Conservation (phyloP, 35 echinoderm and acorn worm species). For the Eucidaris tribuloides region DNA sequence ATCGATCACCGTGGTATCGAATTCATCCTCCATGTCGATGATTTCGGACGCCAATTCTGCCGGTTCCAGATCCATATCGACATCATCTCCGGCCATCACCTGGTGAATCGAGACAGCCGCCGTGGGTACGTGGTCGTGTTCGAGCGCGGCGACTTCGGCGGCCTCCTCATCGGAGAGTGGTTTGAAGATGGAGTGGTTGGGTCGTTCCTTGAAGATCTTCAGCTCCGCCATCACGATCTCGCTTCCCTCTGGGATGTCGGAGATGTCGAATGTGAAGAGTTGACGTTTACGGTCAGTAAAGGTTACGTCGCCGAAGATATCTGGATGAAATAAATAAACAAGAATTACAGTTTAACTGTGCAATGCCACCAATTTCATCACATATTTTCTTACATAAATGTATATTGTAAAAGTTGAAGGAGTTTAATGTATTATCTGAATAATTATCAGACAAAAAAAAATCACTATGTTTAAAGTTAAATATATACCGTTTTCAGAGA, state of each 20-base stretch:
- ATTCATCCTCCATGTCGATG: neutral
- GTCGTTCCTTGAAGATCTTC: constrained; percentile 80
- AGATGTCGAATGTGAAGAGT: constrained; percentile 66
- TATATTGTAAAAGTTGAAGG: too few species aligned
- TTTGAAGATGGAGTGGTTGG: constrained; percentile 74
- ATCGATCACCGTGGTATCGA: constrained; percentile 10
- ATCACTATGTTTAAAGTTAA: too few species aligned
- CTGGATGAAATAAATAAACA: constrained; percentile 46
- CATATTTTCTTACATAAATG: too few species aligned
- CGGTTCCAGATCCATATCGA: neutral
- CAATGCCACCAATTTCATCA: neutral
- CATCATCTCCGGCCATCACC: neutral
- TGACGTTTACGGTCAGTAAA: constrained; percentile 46
- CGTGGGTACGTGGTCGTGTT: constrained; percentile 25
- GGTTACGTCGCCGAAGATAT: constrained; percentile 55
- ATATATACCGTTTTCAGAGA: neutral
- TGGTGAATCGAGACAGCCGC: constrained; percentile 73
- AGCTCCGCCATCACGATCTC: constrained; percentile 88
- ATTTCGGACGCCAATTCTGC: neutral
- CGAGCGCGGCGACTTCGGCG: neutral
- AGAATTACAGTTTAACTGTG: neutral
- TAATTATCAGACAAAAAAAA: too few species aligned
- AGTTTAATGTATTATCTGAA: too few species aligned
- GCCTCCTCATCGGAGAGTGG: neutral
- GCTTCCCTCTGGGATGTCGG: constrained; percentile 61